Base-by-base conservation (phyloP, 2,113 vertebrate genomes). In the Sitta europaea region DNA sequence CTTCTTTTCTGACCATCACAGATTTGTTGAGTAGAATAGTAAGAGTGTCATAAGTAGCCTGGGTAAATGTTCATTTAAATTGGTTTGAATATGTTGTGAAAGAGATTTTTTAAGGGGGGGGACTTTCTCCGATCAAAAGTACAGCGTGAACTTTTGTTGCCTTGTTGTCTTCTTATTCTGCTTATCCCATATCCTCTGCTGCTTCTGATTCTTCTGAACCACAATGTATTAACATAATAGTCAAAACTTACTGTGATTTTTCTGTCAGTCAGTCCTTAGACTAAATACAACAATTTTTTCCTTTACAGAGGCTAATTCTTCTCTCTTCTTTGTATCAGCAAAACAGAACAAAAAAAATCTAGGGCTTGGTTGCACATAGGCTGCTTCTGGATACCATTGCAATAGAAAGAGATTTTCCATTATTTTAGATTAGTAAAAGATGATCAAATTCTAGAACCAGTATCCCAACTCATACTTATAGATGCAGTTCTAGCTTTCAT, bases 201-300 rank as follows among this genome's bases (percentile, higher is more conserved):
- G n/a, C 24, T 77, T 94, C 93, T 94, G 59, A 88, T 93, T 91
- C 57, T 89, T 95, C 62, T 77, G 90, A 93, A 95, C 73, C 59
- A 82, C 54, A 54, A 13, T 20, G 31, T 68, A 25, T 78, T 91
- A 38, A 40, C 10, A 10, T 43, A 61, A 35, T 28, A 86, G 47
- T 84, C 36, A 58, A 59, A 76, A 85, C 19, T 61, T 50, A 51
- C 0, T 55, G 35, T 71, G 53, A 68, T 68, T 89, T 45, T 72
- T 75, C 35, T n/a, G 5, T 58, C 42, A 40, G 10, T 59, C 19
- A 71, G 33, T 48, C 50, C 31, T 74, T 61, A 58, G 23, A 76
- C 33, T 70, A 80, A 83, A 70, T 65, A 45, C 25, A 74, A 47
- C 14, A 17, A 38, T 55, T 4, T 65, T 27, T 82, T 67, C n/a